Evolutionary conservation across 2,113 vertebrate species (phyloP).

Genomic region (Motacilla tschutschensis): DNA sequence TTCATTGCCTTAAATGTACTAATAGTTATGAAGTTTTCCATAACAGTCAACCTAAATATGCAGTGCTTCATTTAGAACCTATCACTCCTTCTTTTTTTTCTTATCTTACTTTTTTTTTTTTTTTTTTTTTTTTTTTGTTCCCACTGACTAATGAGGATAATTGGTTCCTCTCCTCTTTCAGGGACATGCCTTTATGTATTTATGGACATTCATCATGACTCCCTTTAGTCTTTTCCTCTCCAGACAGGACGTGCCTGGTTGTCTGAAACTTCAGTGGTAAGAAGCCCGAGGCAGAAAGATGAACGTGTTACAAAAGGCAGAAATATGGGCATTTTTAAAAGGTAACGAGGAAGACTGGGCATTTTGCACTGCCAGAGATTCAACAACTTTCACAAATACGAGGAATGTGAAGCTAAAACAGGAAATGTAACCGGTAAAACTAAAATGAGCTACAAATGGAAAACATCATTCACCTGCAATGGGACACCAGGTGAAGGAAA

Average conservation of each 20-base stretch:
- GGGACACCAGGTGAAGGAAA: background rate
- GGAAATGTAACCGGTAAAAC: background rate
- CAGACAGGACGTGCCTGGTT: slow-evolving; percentile 44
- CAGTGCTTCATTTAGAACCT: slow-evolving; percentile 24
- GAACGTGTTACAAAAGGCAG: background rate
- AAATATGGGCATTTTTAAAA: background rate
- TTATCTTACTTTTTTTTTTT: too few species aligned
- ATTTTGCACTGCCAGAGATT: background rate
- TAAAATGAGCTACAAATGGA: background rate
- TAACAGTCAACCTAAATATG: slow-evolving; percentile 51
- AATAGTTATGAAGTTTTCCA: slow-evolving; percentile 46
- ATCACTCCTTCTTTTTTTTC: background rate
- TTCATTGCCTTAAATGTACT: slow-evolving; percentile 46
- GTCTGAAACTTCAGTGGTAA: slow-evolving; percentile 9
- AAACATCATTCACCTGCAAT: background rate
- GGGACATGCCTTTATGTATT: slow-evolving; percentile 45
- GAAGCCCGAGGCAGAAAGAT: slow-evolving; percentile 34
- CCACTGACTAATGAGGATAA: slow-evolving; percentile 57
- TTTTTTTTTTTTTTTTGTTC: background rate
- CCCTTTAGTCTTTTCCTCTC: slow-evolving; percentile 52
- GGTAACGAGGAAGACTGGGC: background rate
- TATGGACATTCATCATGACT: slow-evolving; percentile 53
- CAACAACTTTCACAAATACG: background rate
- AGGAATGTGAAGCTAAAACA: background rate
- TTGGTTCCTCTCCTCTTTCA: slow-evolving; percentile 55